Conservation (phyloP, 1,140 invertebrate species). For the Vanessa atalanta region DNA sequence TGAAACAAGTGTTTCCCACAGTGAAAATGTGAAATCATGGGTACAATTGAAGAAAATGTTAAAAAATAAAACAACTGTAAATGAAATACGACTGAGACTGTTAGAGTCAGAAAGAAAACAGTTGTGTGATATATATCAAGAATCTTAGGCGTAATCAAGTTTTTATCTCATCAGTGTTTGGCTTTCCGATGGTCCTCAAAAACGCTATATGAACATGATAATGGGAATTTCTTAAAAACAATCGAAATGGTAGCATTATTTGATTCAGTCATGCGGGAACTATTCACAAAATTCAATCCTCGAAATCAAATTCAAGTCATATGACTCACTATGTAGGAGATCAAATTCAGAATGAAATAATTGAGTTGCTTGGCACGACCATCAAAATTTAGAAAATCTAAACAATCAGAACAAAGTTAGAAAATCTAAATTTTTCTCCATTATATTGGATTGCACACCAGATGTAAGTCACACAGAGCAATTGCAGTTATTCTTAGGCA, state of each 20-base stretch:
- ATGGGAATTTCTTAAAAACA: constrained; percentile 14
- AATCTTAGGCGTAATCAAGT: background rate
- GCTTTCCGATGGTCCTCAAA: no score
- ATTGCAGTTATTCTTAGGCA: background rate
- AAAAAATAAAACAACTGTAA: background rate
- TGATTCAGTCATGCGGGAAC: constrained; percentile 17
- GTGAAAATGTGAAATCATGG: background rate
- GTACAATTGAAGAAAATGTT: background rate
- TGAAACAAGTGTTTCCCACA: background rate
- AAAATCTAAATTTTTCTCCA: constrained; percentile 1
- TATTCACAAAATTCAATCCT: background rate
- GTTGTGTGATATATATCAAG: background rate
- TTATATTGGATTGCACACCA: constrained; percentile 5
- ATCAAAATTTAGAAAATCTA: constrained; percentile 18
- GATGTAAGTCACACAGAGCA: background rate
- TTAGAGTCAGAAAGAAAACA: background rate
- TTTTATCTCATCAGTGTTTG: background rate
- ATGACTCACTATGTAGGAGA: constrained; percentile 26
- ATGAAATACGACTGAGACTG: background rate
- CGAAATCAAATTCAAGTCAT: constrained; percentile 21
- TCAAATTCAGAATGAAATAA: constrained; percentile 30
- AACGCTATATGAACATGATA: no score
- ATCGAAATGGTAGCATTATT: constrained; percentile 11
- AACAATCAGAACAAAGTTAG: constrained; percentile 6
- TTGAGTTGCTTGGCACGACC: constrained; percentile 21